Base-by-base conservation (phyloP, 2,797 vertebrate species). In the Myiothlypis chrysogaster region DNA sequence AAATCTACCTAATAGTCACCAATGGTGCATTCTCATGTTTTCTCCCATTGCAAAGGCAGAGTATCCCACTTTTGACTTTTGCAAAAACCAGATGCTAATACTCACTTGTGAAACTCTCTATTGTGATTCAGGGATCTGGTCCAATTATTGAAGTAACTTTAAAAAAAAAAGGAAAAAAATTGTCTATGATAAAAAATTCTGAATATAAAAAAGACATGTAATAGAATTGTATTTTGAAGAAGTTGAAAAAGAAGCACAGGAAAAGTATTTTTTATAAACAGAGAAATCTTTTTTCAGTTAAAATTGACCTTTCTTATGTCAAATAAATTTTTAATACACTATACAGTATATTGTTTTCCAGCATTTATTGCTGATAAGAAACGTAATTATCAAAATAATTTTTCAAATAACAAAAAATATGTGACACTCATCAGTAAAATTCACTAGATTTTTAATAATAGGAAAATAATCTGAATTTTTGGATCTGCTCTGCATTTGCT, bases 1-100 rank as follows among this genome's bases (percentile, higher is more conserved):
- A 37, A 78, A 87, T 49, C 16, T 53, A 81, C 12, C 8, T 53
- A 13, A 64, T 41, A 78, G 83, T 57, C 27, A 46, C 19, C 10
- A n/a, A 1, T 24, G 23, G 25, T 13, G 2, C 1, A 5, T 60
- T 55, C 18, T 73, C 0, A 0, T 41, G 3, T 35, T 63, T 65
- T 66, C 15, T 75, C 78, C 57, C 13, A 24, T 15, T 37, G 46
- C 13, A 73, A 87, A 64, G 6, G 6, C 8, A 39, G 44, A 34
- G 4, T 59, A 70, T 41, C 7, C 3, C 14, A 59, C 2, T 50
- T 89, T 57, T 81, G 56, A 59, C 2, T 50, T 89, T 57, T 81
- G 56, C 8, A 89, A 93, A 96, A 82, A 14, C 0, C 21, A 55
- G 14, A 53, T 55, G 8, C 32, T 64, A 68, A 11, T 47, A n/a